Conservation (phyloP, 2,797 vertebrate genomes). For the Siniperca scherzeri region DNA sequence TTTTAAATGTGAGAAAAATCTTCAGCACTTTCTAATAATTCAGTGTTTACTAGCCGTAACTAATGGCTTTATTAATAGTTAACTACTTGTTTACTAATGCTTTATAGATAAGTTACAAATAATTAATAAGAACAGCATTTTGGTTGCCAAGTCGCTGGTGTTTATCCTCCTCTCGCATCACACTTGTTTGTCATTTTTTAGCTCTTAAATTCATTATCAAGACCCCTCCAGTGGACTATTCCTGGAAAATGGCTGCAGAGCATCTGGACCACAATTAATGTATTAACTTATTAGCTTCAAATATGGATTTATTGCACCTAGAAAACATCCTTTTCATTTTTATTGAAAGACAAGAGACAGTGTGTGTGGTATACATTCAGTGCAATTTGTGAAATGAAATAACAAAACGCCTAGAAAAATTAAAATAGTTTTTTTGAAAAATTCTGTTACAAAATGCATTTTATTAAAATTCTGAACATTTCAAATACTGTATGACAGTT, state of each 20-base stretch:
- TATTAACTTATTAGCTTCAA: conserved; percentile 2
- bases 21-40: not conserved
- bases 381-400: not conserved
- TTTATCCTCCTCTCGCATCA: not conserved
- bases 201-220: not conserved
- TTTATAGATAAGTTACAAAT: conserved; percentile 9
- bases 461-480: not conserved
- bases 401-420: not conserved
- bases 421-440: not conserved
- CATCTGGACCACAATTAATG: not conserved
- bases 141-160: conserved; percentile 1
- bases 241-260: not conserved
- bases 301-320: not conserved
- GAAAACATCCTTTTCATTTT: too few species aligned
- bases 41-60: not conserved
- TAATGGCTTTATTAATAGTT: conserved; percentile 9
- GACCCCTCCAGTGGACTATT: not conserved
- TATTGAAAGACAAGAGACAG: not conserved
- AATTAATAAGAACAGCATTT: not conserved
- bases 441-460: not conserved
- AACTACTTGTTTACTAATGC: not conserved
- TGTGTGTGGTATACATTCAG: too few species aligned
- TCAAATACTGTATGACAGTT: not conserved
- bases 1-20: conserved; percentile 25
- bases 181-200: not conserved